These are phyloP conservation scores for Theonella swinhoei DNA, from an alignment of 37 sponge, comb jelly and placozoan species.

Conservation along the genomic window DNA sequence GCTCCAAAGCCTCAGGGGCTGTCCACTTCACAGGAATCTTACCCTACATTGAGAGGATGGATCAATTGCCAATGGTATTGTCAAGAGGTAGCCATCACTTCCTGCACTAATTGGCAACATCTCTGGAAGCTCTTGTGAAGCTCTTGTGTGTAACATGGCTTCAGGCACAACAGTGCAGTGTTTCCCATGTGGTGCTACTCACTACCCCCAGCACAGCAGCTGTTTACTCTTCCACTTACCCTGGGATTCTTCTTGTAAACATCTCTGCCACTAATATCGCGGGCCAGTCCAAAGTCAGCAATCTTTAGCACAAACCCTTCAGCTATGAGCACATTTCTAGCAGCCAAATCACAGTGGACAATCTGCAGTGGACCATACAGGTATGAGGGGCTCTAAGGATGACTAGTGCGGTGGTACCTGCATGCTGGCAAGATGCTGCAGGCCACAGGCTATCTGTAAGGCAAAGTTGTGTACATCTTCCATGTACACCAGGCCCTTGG, in stretches of 20 bases:
- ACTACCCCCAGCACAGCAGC: too few species aligned
- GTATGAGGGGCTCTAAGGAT: neutral
- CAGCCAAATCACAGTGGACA: slow-evolving; percentile 80
- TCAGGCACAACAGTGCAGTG: too few species aligned
- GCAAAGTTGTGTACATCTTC: slow-evolving; percentile 81
- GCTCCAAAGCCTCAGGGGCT: slow-evolving; percentile 66
- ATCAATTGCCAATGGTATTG: neutral
- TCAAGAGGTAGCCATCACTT: too few species aligned
- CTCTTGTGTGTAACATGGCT: neutral
- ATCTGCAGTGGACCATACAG: slow-evolving; percentile 16
- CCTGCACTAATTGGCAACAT: too few species aligned
- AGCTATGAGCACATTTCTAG: slow-evolving; percentile 75
- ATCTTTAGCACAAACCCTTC: slow-evolving; percentile 73
- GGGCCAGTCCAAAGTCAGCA: slow-evolving; percentile 79
- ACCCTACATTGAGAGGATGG: slow-evolving; percentile 17
- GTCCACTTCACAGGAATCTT: slow-evolving; percentile 79
- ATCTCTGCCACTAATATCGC: slow-evolving; percentile 37
- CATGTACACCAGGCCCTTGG: slow-evolving; percentile 34
- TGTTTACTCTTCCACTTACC: neutral
- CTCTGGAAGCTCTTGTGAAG: slow-evolving; percentile 1
- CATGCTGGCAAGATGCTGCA: slow-evolving; percentile 54
- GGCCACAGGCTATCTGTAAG: slow-evolving; percentile 70
- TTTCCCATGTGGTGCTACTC: too few species aligned
- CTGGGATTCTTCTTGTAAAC: neutral
- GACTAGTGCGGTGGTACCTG: slow-evolving; percentile 9